Evolutionary conservation across 2,797 vertebrate species (phyloP).

Genomic region (Cirrhinus mrigala): DNA sequence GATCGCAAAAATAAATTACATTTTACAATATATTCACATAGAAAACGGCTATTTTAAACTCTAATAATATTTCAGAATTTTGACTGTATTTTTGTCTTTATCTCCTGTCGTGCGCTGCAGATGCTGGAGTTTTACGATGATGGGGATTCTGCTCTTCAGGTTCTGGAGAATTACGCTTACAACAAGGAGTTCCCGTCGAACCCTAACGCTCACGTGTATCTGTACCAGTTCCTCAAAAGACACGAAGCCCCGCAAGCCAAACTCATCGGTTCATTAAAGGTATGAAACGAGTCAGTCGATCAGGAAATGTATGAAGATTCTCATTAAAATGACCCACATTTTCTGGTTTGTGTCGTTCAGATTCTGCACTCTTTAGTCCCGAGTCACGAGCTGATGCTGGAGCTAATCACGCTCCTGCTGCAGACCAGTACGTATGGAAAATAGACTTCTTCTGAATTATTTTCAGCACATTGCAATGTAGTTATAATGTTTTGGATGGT

Average conservation of each 20-base stretch:
- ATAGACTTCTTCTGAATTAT: too few species aligned
- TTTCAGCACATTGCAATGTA: background rate
- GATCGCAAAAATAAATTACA: background rate
- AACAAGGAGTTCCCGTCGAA: constrained; percentile 87
- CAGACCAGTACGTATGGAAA: constrained; percentile 67
- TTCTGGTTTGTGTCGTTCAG: constrained; percentile 72
- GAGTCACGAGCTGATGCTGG: constrained; percentile 92
- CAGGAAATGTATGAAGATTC: too few species aligned
- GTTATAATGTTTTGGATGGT: background rate
- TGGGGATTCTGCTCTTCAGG: constrained; percentile 74
- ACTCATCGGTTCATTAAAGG: constrained; percentile 83
- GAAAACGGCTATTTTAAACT: too few species aligned
- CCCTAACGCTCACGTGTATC: constrained; percentile 91
- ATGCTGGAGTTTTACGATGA: constrained; percentile 90
- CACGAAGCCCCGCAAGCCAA: constrained; percentile 71
- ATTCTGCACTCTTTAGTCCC: constrained; percentile 83
- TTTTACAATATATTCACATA: background rate
- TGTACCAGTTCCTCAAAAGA: constrained; percentile 86
- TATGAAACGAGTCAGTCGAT: constrained; percentile 57
- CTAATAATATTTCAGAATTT: too few species aligned
- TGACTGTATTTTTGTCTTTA: too few species aligned
- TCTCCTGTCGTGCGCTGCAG: constrained; percentile 67
- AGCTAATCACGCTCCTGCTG: constrained; percentile 78
- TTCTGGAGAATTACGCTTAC: constrained; percentile 88
- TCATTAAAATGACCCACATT: background rate